Base-by-base conservation (phyloP, 2,888 invertebrate species). In the Strigamia crassipes region DNA sequence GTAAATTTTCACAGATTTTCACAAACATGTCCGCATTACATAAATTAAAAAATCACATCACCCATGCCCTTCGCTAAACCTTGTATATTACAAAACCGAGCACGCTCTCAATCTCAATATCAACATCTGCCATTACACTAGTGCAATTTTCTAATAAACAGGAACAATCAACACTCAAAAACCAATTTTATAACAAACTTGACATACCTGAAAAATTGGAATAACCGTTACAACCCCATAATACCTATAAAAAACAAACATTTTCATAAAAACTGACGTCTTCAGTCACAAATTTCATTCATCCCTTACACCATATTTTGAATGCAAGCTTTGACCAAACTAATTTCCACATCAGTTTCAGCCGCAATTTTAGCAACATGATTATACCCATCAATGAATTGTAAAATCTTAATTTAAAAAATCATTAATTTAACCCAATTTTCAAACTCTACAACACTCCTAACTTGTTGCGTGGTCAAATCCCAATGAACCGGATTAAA, bases 281-380 rank as follows among this genome's bases (percentile, higher is more conserved):
- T 27, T 27, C 27, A 2, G 27, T 3, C 1, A 3, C 3, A 1
- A 27, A 27, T 27, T 27, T 27, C 1, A 27, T 27, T 27, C 27
- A 3, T 82, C 31, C 87, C 90, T 87, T 93, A 96, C 84, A 94
- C 92, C 84, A 97, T 90, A 89, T 97, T 97, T 87, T 96, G 96
- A 82, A 97, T 92, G 87, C 96, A 96, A 0, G 96, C 94, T 88
- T 97, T 97, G 0, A 97, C 97, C 42, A 97, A 90, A 87, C 95
- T 95, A 84, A 94, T 94, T 87, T 97, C 97, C 0, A 98, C 96
- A 86, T 96, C 96, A 0, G 96, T 94, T 86, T 96, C 93, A 0
- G 92, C 91, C 0, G 97, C 94, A 84, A 98, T 96, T 86, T 94
- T 93, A 0, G 94, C 92, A 5, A 97, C 92, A 87, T 97, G 96